Conservation (phyloP, 1,140 invertebrate species). For the Temnothorax nylanderi region DNA sequence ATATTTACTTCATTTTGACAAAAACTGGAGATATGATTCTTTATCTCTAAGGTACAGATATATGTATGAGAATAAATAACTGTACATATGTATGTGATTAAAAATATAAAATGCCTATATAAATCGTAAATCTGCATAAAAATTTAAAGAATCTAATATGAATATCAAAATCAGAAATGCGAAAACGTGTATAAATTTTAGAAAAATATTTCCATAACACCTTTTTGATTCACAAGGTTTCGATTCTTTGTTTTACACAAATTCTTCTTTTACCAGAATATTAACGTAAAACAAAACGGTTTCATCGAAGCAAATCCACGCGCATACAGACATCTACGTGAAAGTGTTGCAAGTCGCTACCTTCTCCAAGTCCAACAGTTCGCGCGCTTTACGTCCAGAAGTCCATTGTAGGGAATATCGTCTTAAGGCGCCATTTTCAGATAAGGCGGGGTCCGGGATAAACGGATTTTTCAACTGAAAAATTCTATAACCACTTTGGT, state of each 20-base stretch:
- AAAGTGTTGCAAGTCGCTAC: not conserved
- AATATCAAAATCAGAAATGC: not conserved
- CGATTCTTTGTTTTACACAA: not conserved
- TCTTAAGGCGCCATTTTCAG: conserved; percentile 44
- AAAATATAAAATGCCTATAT: too few species aligned
- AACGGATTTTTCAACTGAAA: conserved; percentile 57
- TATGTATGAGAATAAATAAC: too few species aligned
- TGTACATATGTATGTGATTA: too few species aligned
- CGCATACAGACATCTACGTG: not conserved
- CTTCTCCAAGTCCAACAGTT: not conserved
- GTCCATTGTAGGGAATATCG: conserved; percentile 42
- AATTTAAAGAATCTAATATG: not conserved
- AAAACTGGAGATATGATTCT: too few species aligned
- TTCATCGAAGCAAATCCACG: not conserved
- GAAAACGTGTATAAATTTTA: not conserved
- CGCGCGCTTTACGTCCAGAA: not conserved
- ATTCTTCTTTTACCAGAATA: not conserved
- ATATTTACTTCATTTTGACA: too few species aligned
- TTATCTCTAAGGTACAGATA: too few species aligned
- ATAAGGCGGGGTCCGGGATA: conserved; percentile 41
- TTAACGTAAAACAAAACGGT: not conserved
- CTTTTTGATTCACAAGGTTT: not conserved
- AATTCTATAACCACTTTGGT: conserved; percentile 63
- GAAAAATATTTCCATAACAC: not conserved
- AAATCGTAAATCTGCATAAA: not conserved